Percentiles rank a stretch among this genome's conserved stretches.
phyloP scores from a whole-genome alignment of 1,140 invertebrate genomes.

The Eufriesea mexicana region DNA sequence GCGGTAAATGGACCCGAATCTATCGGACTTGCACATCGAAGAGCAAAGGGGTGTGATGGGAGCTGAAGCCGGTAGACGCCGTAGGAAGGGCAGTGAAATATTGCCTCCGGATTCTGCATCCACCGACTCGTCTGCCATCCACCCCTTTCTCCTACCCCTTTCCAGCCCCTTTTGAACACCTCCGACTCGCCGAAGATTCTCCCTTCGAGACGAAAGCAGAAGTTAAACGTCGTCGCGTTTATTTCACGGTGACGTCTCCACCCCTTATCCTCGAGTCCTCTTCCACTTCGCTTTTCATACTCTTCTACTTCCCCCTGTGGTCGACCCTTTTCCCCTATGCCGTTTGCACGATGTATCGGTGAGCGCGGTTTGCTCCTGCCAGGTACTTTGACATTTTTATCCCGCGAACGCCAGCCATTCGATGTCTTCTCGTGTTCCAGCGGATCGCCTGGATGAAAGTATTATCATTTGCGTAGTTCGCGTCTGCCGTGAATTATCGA shows the following conservation, averaged over 20 bases:
- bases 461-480: background rate
- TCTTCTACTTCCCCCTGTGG: background rate
- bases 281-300: conserved; percentile 3
- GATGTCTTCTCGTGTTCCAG: background rate
- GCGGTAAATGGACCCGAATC: conserved; percentile 43
- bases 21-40: conserved; percentile 47
- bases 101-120: conserved; percentile 64
- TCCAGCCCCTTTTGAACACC: conserved; percentile 37
- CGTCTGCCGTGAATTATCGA: background rate
- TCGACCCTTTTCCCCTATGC: background rate
- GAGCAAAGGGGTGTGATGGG: conserved; percentile 24
- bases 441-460: background rate
- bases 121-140: conserved; percentile 35
- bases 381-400: conserved; percentile 15
- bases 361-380: background rate
- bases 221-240: conserved; percentile 63
- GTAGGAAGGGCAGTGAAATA: conserved; percentile 60
- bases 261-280: background rate
- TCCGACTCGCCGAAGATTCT: conserved; percentile 36
- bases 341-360: background rate
- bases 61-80: conserved; percentile 46
- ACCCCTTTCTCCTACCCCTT: background rate
- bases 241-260: conserved; percentile 58
- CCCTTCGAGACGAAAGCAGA: conserved; percentile 54
- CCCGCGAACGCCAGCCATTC: background rate